These are phyloP conservation scores for Coenobita brevimanus DNA, from an alignment of 1,140 invertebrate species.

Conservation along the genomic window DNA sequence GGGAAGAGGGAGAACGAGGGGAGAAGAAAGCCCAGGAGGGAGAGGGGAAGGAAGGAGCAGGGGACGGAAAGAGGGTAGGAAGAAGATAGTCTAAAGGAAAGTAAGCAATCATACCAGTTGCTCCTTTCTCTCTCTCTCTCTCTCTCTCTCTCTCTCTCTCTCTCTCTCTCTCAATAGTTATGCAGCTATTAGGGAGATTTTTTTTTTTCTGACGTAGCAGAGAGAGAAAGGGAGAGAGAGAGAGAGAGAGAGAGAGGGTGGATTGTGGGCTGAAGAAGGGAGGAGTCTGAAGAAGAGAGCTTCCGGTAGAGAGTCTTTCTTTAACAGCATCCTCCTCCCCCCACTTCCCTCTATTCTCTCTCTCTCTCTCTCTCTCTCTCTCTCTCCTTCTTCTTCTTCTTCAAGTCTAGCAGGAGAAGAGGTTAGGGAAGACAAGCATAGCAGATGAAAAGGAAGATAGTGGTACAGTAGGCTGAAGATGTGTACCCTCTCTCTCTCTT, in stretches of 20 bases:
- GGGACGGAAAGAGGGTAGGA: background rate
- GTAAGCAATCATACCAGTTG: background rate
- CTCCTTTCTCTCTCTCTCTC: no score
- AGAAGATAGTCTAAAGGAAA: background rate
- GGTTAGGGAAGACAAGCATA: no score
- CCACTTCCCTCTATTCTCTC: no score
- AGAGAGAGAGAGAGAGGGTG: background rate
- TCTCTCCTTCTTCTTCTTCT: background rate
- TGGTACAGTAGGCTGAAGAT: no score
- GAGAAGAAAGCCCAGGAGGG: no score
- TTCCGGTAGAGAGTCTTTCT: no score
- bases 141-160: no score
- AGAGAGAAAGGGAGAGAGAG: background rate
- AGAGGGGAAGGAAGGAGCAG: no score
- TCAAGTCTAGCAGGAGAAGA: background rate
- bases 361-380: background rate
- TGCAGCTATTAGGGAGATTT: background rate
- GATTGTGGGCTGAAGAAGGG: background rate
- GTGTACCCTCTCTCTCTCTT: background rate
- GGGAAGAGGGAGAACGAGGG: no score
- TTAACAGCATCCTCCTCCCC: background rate
- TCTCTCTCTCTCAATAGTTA: no score
- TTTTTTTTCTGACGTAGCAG: background rate
- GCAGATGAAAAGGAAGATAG: no score
- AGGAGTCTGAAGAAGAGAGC: background rate